A percentile compares a stretch with the other conserved stretches of the same genome.
These are phyloP conservation scores for Naja naja DNA, from an alignment of 2,113 vertebrate species.

Conservation along the genomic window DNA sequence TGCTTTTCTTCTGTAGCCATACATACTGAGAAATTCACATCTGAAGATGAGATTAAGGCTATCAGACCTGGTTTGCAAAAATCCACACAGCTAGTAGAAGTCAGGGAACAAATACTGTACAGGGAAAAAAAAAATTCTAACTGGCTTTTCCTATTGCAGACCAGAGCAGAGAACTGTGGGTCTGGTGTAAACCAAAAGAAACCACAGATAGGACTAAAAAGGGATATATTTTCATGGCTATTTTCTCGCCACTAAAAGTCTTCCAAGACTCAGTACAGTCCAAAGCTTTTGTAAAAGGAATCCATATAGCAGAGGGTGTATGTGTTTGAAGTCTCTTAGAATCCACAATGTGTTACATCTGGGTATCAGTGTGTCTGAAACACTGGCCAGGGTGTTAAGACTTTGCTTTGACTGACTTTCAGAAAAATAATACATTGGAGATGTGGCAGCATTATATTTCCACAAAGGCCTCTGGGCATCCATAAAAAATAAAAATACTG, in stretches of 20 bases:
- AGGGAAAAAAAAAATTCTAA: not conserved
- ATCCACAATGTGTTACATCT: not conserved
- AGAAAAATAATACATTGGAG: not conserved
- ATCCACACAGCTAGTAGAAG: not conserved
- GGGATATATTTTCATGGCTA: not conserved
- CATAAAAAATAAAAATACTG: not conserved
- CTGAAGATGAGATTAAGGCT: not conserved
- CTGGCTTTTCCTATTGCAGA: not conserved
- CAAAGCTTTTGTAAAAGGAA: not conserved
- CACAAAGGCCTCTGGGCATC: not conserved
- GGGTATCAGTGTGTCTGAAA: not conserved
- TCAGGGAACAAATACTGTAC: not conserved
- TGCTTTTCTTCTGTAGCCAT: constrained; percentile 5
- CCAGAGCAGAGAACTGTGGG: not conserved
- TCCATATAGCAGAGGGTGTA: not conserved
- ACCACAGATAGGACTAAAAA: accelerated
- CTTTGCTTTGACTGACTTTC: not conserved
- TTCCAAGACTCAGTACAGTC: not conserved
- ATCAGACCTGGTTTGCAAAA: not conserved
- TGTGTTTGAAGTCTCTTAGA: not conserved
- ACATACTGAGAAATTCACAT: not conserved
- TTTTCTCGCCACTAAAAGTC: not conserved
- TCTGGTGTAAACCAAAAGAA: not conserved
- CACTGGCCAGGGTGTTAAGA: not conserved
- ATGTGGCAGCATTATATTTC: not conserved